Evolutionary conservation across 2,888 invertebrate species (phyloP).

Genomic region (Cheilosia variabilis): DNA sequence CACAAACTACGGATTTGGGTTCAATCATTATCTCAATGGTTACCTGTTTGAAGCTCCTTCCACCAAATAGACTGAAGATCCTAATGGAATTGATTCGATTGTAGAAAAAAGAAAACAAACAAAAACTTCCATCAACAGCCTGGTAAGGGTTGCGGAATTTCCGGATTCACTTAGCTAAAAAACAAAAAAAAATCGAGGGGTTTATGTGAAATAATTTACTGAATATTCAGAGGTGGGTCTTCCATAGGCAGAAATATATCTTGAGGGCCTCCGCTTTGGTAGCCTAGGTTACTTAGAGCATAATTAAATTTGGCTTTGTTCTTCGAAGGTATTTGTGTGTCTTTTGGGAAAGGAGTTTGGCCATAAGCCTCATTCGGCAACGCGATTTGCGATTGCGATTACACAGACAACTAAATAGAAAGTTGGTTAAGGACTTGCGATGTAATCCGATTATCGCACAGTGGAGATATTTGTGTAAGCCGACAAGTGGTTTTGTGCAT

Average conservation of each 20-base stretch:
- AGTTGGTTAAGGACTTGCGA: constrained; percentile 13
- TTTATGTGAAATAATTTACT: constrained; percentile 8
- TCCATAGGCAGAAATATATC: constrained; percentile 3
- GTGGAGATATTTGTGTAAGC: constrained; percentile 2
- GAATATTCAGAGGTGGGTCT: constrained; percentile 17
- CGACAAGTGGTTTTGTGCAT: no score
- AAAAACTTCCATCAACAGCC: not conserved
- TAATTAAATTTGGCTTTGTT: no score
- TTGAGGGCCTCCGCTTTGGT: not conserved
- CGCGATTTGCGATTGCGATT: constrained; percentile 46
- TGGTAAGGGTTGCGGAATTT: constrained; percentile 7
- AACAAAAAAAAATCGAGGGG: constrained; percentile 12
- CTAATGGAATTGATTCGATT: constrained; percentile 20
- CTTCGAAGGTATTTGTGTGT: no score
- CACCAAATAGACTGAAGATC: not conserved
- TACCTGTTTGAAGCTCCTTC: constrained; percentile 29
- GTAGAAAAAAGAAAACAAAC: not conserved
- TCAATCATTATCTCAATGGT: constrained; percentile 24
- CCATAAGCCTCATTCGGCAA: constrained; percentile 16
- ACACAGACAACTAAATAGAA: not conserved
- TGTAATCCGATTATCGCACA: constrained; percentile 14
- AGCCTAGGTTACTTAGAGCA: no score
- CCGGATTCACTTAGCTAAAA: constrained; percentile 23
- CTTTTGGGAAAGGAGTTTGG: not conserved
- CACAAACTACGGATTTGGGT: not conserved